Evolutionary conservation across 2,113 vertebrate genomes (phyloP), one percentile per base, ranked within the genome.

Genomic region (Galemys pyrenaicus): DNA sequence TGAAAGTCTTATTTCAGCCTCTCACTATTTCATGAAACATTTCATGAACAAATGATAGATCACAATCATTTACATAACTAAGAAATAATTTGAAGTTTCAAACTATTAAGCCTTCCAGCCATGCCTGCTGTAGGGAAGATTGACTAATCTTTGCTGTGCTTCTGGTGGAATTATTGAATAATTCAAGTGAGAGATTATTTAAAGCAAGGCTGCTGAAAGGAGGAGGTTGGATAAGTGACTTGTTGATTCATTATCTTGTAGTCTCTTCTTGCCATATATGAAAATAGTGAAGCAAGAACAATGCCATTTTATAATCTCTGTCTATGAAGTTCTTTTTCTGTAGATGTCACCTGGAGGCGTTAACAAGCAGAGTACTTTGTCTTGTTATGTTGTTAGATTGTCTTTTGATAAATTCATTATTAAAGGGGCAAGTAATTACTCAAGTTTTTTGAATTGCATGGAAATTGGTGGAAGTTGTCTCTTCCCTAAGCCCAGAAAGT

Each of bases 11-110:
- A 58, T 85, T 93, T 70, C 15, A 84, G 20, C 32, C 20, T 94
- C 62, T 91, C 51, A 51, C 74, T 86, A 64, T 58, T 92, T 80
- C 62, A 65, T 67, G 58, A 94, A 73, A 24, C 11, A 93, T 82
- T 90, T 85, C 62, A 89, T 46, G 62, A 95, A 78, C 30, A 85
- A 84, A 81, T 84, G 67, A 81, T 91, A 84, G 19, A 90, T 93
- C 41, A 65, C 4, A 85, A 80, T 16, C 46, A 95, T 89, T 97
- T 96, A 86, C 5, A 51, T 95, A 95, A 89, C 91, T 83, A 89
- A 91, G 85, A 94, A 86, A 86, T 94, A 68, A 94, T 96, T 84
- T 93, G 93, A 73, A 78, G 26, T 96, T 96, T 93, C 77, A 92
- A 87, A 86, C 80, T 30, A 32, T 87, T 65, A 95, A 86, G 1